Conservation (phyloP, 2,797 vertebrate species). For the Manis crassicaudata region DNA sequence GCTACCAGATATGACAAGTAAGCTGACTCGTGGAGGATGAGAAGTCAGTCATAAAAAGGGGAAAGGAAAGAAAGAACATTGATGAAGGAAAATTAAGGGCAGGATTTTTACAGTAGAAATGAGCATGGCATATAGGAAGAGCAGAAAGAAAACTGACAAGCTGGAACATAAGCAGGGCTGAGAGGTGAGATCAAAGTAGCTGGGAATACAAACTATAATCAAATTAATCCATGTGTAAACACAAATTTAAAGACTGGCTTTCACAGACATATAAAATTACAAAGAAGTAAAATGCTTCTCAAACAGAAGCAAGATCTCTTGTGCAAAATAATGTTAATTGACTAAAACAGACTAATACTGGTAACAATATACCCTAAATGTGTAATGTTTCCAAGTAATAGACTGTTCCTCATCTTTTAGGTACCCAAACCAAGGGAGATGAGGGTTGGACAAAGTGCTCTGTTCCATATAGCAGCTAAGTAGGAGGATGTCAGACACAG, state of each 20-base stretch:
- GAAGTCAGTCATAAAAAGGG: background rate
- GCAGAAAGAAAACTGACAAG: rapidly evolving
- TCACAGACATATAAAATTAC: background rate
- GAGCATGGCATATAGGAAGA: background rate
- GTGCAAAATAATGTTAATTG: background rate
- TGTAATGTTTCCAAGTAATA: background rate
- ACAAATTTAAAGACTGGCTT: background rate
- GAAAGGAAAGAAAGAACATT: background rate
- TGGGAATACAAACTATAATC: background rate
- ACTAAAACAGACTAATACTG: background rate
- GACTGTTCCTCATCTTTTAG: background rate
- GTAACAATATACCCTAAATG: background rate
- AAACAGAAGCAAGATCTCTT: background rate
- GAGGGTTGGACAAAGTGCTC: background rate
- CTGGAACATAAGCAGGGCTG: background rate
- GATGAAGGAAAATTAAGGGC: background rate
- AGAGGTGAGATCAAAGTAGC: background rate
- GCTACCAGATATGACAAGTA: rapidly evolving
- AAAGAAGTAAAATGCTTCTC: background rate
- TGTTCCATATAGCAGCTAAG: background rate
- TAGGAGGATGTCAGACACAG: background rate
- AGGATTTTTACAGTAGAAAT: background rate
- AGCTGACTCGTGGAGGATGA: background rate
- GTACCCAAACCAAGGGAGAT: background rate
- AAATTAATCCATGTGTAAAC: background rate